These are phyloP conservation scores for Drosophila tanythrix DNA, from an alignment of 2,888 invertebrate genomes.

Conservation along the genomic window DNA sequence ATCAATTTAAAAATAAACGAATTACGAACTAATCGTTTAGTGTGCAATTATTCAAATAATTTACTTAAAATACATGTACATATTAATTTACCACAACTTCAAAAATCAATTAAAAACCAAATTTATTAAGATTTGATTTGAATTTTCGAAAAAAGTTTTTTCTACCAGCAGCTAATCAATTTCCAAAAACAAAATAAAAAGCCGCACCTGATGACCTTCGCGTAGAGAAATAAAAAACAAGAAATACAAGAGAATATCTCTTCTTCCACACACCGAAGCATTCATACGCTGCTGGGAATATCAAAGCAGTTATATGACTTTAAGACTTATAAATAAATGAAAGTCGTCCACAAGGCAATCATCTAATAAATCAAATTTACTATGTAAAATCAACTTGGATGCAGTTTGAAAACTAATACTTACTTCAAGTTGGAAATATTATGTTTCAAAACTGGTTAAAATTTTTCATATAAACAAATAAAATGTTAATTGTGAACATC, in stretches of 20 bases:
- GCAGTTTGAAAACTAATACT: constrained; percentile 3
- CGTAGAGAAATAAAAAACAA: constrained; percentile 48
- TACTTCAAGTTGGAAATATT: constrained; percentile 17
- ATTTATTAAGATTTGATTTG: not conserved
- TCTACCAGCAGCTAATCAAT: constrained; percentile 10
- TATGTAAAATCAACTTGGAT: not conserved
- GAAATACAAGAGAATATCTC: constrained; percentile 34
- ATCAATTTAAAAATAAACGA: not conserved
- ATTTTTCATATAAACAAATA: constrained; percentile 10
- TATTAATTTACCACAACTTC: not conserved
- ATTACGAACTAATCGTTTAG: not conserved
- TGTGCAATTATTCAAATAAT: too few relatives aligned
- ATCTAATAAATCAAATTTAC: not conserved
- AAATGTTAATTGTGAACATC: not conserved
- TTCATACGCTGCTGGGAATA: constrained; percentile 10
- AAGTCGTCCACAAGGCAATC: not conserved
- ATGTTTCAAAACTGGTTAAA: constrained; percentile 1
- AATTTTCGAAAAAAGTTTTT: constrained; percentile 1
- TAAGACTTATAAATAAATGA: not conserved
- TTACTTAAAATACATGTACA: not conserved
- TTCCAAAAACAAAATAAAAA: constrained; percentile 27
- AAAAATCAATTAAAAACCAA: not conserved
- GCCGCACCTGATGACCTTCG: constrained; percentile 62
- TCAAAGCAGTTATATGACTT: not conserved
- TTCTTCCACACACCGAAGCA: constrained; percentile 15